Percentiles rank a stretch among this genome's conserved stretches.
Evolutionary conservation across 2,113 vertebrate species (phyloP).

Genomic region (Camelus bactrianus): DNA sequence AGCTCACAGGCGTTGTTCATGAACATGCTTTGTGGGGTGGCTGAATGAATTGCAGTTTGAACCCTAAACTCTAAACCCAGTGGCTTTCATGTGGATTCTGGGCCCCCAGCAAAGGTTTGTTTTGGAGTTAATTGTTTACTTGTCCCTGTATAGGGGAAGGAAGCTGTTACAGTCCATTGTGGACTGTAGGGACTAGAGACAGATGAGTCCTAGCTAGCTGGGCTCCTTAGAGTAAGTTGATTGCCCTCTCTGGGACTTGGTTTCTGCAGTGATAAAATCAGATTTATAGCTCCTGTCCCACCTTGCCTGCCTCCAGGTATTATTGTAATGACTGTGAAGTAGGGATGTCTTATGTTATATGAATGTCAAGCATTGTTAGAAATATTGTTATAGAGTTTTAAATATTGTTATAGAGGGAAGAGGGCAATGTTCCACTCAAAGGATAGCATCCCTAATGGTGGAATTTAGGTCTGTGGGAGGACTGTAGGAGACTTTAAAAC

Average conservation of each 20-base stretch:
- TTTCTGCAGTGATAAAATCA: background rate
- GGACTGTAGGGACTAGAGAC: background rate
- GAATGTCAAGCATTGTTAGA: background rate
- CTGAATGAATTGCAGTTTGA: slow-evolving; percentile 1
- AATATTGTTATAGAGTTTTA: background rate
- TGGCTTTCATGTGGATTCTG: background rate
- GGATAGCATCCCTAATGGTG: background rate
- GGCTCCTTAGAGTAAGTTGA: background rate
- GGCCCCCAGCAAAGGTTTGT: background rate
- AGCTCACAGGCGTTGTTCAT: background rate
- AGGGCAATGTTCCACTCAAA: background rate
- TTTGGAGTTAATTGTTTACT: slow-evolving; percentile 15
- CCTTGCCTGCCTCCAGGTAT: background rate
- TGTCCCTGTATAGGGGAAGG: background rate
- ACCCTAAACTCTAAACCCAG: background rate
- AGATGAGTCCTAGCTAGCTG: background rate
- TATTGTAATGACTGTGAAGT: background rate
- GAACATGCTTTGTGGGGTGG: background rate
- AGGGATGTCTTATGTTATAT: background rate
- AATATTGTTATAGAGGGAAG: background rate
- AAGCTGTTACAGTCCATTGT: background rate
- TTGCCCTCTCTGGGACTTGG: background rate
- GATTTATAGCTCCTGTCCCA: background rate
- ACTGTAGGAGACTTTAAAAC: background rate
- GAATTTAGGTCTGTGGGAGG: background rate